phyloP scores from a whole-genome alignment of 2,888 invertebrate species.

The Orthonychiurus folsomi region DNA sequence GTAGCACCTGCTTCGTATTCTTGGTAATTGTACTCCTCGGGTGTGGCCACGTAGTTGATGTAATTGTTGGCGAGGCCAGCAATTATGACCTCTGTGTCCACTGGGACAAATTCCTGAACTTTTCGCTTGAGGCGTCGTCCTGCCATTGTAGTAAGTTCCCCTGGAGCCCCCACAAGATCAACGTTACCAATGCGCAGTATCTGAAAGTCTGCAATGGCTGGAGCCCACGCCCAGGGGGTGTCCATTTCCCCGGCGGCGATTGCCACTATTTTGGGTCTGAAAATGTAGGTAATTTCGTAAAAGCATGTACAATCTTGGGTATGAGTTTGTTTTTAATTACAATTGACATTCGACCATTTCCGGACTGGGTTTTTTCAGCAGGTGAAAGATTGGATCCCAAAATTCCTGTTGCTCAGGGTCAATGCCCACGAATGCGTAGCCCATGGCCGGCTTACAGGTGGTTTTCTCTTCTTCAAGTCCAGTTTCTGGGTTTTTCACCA shows the following conservation, averaged over 20 bases:
- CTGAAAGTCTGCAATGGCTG: conserved; percentile 14
- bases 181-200: conserved; percentile 14
- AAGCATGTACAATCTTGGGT: not conserved
- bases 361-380: conserved; percentile 8
- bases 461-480: not conserved
- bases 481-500: conserved; percentile 10
- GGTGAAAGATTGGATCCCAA: conserved; percentile 6
- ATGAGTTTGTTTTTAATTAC: conserved; percentile 4
- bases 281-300: not conserved
- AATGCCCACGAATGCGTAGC: conserved; percentile 16
- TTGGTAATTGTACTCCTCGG: conserved; percentile 18
- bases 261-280: conserved; percentile 15
- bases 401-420: conserved; percentile 12
- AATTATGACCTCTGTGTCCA: conserved; percentile 14
- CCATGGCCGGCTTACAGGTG: conserved; percentile 14
- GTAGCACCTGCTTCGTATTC: conserved; percentile 17
- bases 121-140: conserved; percentile 15
- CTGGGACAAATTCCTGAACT: conserved; percentile 2
- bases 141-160: conserved; percentile 22
- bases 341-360: conserved; percentile 18
- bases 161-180: conserved; percentile 14
- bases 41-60: conserved; percentile 17
- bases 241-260: conserved; percentile 14
- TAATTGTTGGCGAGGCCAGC: conserved; percentile 19
- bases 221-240: conserved; percentile 16